Conservation (phyloP, 2,888 invertebrate species). For the Malthinus seriepunctatus region DNA sequence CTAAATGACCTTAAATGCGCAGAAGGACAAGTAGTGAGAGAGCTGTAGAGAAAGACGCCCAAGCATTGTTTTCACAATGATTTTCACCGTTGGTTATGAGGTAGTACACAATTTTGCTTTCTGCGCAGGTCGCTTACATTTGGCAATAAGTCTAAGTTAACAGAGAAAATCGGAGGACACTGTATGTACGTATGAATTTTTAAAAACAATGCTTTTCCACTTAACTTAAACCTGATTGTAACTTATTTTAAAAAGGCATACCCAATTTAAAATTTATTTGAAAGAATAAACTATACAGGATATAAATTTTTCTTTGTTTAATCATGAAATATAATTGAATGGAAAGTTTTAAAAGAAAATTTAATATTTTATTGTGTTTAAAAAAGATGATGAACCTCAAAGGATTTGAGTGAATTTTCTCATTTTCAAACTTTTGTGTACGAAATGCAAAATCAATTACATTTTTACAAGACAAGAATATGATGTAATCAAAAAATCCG, state of each 20-base stretch:
- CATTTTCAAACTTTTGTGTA: constrained; percentile 27
- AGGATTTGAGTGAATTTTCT: constrained; percentile 32
- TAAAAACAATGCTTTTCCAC: background rate
- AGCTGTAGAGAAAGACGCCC: no score
- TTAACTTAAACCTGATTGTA: background rate
- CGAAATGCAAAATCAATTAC: constrained; percentile 26
- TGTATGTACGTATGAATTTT: no score
- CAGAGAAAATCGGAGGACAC: no score
- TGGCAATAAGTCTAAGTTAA: no score
- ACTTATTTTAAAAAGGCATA: background rate
- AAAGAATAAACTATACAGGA: no score
- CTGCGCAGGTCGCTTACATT: no score
- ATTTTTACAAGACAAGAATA: constrained; percentile 15
- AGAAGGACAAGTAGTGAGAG: no score
- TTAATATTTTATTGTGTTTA: constrained; percentile 34
- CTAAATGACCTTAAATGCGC: no score
- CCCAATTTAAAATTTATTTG: no score
- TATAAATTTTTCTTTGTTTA: background rate
- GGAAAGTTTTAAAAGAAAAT: constrained; percentile 22
- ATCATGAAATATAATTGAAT: background rate
- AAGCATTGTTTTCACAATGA: no score
- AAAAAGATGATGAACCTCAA: constrained; percentile 21
- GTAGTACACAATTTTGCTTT: no score
- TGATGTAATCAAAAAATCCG: constrained; percentile 20
- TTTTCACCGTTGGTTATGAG: no score